Evolutionary conservation across 2,113 vertebrate genomes (phyloP).

Genomic region (Melanerpes aurifrons): DNA sequence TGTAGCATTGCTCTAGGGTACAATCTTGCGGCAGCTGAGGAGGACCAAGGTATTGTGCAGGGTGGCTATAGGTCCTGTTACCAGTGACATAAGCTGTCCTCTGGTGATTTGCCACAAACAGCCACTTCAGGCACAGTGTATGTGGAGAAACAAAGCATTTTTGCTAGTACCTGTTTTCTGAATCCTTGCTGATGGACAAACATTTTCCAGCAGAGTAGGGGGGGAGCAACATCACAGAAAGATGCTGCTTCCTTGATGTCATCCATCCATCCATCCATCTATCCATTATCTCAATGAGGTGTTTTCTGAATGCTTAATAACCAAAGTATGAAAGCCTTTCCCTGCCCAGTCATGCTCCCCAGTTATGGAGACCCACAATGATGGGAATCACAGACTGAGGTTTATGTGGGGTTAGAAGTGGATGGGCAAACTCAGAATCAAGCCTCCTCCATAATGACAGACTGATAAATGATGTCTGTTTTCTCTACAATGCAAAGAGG

Average conservation of each 20-base stretch:
- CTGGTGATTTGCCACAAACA: not conserved
- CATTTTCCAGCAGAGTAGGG: not conserved
- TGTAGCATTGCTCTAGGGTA: fast-evolving
- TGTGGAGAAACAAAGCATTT: not conserved
- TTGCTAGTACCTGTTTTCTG: constrained; percentile 7
- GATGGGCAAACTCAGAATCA: not conserved
- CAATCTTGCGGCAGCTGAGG: fast-evolving
- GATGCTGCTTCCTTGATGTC: not conserved
- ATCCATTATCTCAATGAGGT: not conserved
- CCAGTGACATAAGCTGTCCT: not conserved
- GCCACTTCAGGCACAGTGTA: not conserved
- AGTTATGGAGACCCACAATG: not conserved
- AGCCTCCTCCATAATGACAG: constrained; percentile 24
- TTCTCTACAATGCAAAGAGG: not conserved
- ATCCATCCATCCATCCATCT: not conserved
- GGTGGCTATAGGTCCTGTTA: not conserved
- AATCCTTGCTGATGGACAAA: not conserved
- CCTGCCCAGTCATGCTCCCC: constrained; percentile 36
- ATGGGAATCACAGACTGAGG: constrained; percentile 43
- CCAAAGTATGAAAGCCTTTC: not conserved
- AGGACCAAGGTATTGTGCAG: not conserved
- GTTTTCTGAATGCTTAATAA: not conserved
- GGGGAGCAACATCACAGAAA: not conserved
- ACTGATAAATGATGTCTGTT: constrained; percentile 18
- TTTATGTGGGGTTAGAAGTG: not conserved